phyloP scores from a whole-genome alignment of 2,888 invertebrate genomes.

The Apamea crenata region DNA sequence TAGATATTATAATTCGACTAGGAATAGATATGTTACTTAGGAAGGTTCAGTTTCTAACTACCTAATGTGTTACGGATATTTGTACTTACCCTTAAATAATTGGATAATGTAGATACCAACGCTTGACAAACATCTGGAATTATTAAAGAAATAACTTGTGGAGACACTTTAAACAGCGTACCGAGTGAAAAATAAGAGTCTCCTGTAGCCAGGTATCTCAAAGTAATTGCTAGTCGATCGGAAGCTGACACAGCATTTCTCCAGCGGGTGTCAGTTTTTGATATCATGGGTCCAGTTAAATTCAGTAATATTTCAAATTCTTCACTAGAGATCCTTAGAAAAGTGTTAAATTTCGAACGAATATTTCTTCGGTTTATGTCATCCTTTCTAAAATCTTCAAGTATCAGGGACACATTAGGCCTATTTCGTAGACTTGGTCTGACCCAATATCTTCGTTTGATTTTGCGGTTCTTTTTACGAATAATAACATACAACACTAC shows the following conservation, averaged over 20 bases:
- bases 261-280: slow-evolving; percentile 41
- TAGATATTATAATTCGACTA: slow-evolving; percentile 60
- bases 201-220: slow-evolving; percentile 57
- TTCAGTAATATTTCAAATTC: slow-evolving; percentile 59
- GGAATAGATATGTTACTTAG: slow-evolving; percentile 54
- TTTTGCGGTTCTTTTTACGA: slow-evolving; percentile 59
- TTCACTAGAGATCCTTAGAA: slow-evolving; percentile 59
- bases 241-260: slow-evolving; percentile 54
- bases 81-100: slow-evolving; percentile 58
- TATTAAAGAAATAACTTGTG: slow-evolving; percentile 56
- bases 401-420: slow-evolving; percentile 50
- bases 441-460: slow-evolving; percentile 59
- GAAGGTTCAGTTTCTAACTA: slow-evolving; percentile 52
- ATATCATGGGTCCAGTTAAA: slow-evolving; percentile 53
- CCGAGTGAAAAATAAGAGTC: slow-evolving; percentile 59
- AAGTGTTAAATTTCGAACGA: slow-evolving; percentile 54
- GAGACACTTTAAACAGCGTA: slow-evolving; percentile 58
- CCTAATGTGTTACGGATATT: slow-evolving; percentile 55
- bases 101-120: slow-evolving; percentile 55
- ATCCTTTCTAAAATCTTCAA: slow-evolving; percentile 55
- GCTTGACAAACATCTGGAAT: slow-evolving; percentile 59
- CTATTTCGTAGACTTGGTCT: slow-evolving; percentile 54
- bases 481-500: slow-evolving; percentile 58
- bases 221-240: slow-evolving; percentile 55
- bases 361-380: slow-evolving; percentile 55